Conservation (phyloP, 2,797 vertebrate genomes). For the Gymnoscopelus microlampas region DNA sequence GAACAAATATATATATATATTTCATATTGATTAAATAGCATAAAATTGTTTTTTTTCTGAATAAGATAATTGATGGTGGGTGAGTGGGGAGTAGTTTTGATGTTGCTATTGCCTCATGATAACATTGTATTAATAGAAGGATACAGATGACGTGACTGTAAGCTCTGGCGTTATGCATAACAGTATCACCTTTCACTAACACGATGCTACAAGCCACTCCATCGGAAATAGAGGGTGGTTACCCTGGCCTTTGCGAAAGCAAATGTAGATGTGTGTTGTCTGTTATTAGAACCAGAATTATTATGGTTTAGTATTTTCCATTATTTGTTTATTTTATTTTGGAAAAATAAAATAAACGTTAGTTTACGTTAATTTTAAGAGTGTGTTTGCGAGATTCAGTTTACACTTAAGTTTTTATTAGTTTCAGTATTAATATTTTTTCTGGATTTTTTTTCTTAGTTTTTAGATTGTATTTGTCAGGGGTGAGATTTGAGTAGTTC, state of each 20-base stretch:
- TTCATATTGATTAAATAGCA: too few species aligned
- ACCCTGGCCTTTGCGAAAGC: not conserved
- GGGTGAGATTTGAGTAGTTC: too few species aligned
- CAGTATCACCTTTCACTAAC: slow-evolving; percentile 45
- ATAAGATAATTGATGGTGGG: not conserved
- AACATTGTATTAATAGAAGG: slow-evolving; percentile 44
- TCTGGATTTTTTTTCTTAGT: too few species aligned
- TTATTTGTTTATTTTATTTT: not conserved
- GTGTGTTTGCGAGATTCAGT: too few species aligned
- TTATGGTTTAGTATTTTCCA: slow-evolving; percentile 21
- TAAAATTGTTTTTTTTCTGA: not conserved
- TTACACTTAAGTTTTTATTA: too few species aligned
- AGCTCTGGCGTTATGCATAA: slow-evolving; percentile 36
- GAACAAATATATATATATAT: too few species aligned
- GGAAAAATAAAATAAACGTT: too few species aligned
- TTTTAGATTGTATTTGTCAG: too few species aligned
- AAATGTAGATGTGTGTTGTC: slow-evolving; percentile 36
- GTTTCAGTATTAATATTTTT: too few species aligned
- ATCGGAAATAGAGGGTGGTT: slow-evolving; percentile 12
- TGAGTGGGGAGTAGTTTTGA: too few species aligned
- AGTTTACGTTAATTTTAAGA: too few species aligned
- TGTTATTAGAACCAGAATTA: slow-evolving; percentile 31
- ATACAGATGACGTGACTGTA: slow-evolving; percentile 41
- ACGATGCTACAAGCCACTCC: slow-evolving; percentile 12
- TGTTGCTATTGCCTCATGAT: too few species aligned